Evolutionary conservation across 2,113 vertebrate species (phyloP).

Genomic region (Aldabrachelys gigantea): DNA sequence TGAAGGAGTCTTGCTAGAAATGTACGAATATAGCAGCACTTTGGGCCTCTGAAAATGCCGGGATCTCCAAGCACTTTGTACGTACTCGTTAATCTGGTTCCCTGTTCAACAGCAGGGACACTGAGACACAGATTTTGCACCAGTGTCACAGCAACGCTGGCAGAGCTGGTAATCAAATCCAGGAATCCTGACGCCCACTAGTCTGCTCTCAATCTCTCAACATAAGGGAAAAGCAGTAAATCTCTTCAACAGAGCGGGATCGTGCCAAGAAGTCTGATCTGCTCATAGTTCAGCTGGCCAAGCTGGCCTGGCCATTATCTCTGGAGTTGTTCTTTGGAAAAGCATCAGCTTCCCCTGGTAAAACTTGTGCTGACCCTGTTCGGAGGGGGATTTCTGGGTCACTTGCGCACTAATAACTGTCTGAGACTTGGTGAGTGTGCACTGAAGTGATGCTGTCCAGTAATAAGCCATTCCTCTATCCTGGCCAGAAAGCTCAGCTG

Average conservation of each 20-base stretch:
- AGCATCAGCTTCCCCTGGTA: not conserved
- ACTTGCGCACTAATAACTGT: not conserved
- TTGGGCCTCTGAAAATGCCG: not conserved
- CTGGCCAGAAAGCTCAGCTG: not conserved
- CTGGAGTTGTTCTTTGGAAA: not conserved
- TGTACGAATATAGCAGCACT: not conserved
- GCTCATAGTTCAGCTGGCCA: not conserved
- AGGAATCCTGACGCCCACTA: not conserved
- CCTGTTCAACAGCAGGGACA: not conserved
- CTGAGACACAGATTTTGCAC: not conserved
- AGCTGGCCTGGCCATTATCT: not conserved
- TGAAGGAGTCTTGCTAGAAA: not conserved
- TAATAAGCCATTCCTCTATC: accelerated
- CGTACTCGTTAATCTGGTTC: not conserved
- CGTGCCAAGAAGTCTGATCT: not conserved
- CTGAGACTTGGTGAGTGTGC: not conserved
- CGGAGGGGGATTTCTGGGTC: not conserved
- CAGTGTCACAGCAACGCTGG: not conserved
- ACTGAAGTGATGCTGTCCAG: not conserved
- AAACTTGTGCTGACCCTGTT: not conserved
- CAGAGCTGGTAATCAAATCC: not conserved
- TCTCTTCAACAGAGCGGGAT: not conserved
- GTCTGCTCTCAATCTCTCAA: not conserved
- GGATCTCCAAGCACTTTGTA: not conserved
- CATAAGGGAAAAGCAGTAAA: not conserved